These are phyloP conservation scores for Anomalospiza imberbis DNA, from an alignment of 2,797 vertebrate genomes.

Conservation along the genomic window DNA sequence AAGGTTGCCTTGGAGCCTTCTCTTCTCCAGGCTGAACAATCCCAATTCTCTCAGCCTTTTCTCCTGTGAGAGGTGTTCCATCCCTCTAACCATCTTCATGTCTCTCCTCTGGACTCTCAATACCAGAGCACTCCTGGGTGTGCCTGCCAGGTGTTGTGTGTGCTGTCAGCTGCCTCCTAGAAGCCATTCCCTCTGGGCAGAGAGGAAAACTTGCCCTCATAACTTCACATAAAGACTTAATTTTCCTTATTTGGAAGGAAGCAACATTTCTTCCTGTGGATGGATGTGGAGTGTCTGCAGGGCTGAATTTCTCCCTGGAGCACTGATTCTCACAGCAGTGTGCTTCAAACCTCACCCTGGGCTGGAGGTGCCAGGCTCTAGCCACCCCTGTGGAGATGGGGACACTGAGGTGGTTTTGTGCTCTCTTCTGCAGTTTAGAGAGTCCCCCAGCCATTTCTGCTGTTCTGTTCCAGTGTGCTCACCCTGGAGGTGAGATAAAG, in stretches of 20 bases:
- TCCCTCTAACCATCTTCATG: not conserved
- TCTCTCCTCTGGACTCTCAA: not conserved
- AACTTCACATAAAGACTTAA: accelerated
- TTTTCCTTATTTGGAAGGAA: not conserved
- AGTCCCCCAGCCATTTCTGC: not conserved
- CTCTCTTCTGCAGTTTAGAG: not conserved
- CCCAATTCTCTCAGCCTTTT: not conserved
- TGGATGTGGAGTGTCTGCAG: not conserved
- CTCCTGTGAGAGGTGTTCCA: not conserved
- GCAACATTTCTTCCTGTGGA: not conserved
- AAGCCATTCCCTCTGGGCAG: not conserved
- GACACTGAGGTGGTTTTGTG: not conserved
- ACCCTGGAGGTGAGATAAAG: not conserved
- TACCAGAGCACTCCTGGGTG: not conserved
- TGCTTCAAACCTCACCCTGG: not conserved
- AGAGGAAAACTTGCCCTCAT: not conserved
- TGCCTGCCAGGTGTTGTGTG: not conserved
- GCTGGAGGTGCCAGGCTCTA: not conserved
- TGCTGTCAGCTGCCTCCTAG: not conserved
- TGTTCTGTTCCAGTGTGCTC: not conserved
- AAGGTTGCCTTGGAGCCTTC: not conserved
- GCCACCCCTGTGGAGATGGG: not conserved
- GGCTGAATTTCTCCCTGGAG: not conserved
- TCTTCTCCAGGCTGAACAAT: not conserved
- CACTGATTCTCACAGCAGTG: not conserved